These are phyloP conservation scores for Halictus rubicundus DNA, from an alignment of 1,140 invertebrate genomes.

Conservation along the genomic window DNA sequence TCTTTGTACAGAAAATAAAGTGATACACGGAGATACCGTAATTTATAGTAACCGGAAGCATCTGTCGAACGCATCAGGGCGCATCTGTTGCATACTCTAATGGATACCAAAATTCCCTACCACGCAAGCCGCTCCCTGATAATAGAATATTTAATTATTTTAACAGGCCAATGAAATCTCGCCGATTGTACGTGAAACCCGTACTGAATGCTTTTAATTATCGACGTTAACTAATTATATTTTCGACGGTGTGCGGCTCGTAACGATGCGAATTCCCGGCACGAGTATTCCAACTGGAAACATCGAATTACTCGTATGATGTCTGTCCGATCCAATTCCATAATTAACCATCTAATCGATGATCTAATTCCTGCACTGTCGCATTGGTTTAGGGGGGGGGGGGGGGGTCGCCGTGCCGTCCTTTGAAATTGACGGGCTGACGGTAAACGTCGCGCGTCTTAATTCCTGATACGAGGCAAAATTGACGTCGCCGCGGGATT, in stretches of 20 bases:
- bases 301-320: slow-evolving; percentile 45
- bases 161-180: slow-evolving; percentile 8
- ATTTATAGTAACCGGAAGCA: not conserved
- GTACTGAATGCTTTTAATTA: slow-evolving; percentile 40
- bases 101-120: not conserved
- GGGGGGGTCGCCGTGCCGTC: not conserved
- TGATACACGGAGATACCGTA: not conserved
- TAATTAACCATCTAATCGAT: slow-evolving; percentile 48
- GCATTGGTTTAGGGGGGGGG: slow-evolving; percentile 19
- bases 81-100: not conserved
- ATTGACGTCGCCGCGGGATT: not conserved
- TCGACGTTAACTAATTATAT: slow-evolving; percentile 43
- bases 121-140: not conserved
- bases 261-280: slow-evolving; percentile 26
- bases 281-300: slow-evolving; percentile 28
- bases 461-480: not conserved
- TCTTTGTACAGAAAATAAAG: not conserved
- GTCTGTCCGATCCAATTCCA: slow-evolving; percentile 30
- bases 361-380: slow-evolving; percentile 35
- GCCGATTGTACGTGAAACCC: slow-evolving; percentile 8
- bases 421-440: not conserved
- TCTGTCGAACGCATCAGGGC: not conserved
- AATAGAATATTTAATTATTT: slow-evolving; percentile 39
- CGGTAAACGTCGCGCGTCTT: slow-evolving; percentile 23
- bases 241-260: not conserved